A percentile compares a stretch with the other conserved stretches of the same genome.
Conservation (phyloP, 2,113 vertebrate genomes). For the Tragelaphus scriptus region DNA sequence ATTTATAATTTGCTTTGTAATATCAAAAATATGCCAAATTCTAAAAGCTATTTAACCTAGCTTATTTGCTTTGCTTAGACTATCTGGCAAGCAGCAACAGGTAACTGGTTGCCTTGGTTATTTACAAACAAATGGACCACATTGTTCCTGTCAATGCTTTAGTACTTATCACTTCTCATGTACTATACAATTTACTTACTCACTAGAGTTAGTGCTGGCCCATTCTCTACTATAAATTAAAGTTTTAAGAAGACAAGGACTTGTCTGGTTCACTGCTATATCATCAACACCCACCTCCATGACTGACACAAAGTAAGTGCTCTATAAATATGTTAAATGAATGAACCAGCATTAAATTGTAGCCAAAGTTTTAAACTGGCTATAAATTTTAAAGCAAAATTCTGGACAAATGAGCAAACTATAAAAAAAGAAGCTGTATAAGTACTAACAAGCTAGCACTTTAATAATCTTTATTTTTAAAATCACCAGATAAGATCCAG, state of each 20-base stretch:
- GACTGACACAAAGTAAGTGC: neutral
- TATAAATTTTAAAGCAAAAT: neutral
- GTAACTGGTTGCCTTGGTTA: neutral
- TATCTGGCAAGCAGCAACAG: slow-evolving; percentile 28
- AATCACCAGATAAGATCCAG: neutral
- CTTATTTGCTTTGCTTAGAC: slow-evolving; percentile 7
- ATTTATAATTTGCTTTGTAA: slow-evolving; percentile 53
- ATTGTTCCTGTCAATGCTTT: neutral
- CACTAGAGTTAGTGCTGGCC: neutral
- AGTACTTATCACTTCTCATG: neutral
- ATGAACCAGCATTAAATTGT: neutral
- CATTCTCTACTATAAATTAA: neutral
- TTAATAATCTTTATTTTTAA: neutral
- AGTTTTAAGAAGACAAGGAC: neutral
- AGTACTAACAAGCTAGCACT: neutral
- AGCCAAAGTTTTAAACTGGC: neutral
- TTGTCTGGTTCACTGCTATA: neutral
- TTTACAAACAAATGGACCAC: slow-evolving; percentile 13
- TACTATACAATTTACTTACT: neutral
- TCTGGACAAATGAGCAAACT: neutral
- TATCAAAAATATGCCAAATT: slow-evolving; percentile 52
- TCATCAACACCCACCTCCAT: neutral
- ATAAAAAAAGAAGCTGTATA: neutral
- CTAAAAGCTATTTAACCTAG: slow-evolving; percentile 30
- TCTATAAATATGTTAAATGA: slow-evolving; percentile 17